phyloP scores from a whole-genome alignment of 2,797 vertebrate genomes.

The Aplochiton taeniatus region DNA sequence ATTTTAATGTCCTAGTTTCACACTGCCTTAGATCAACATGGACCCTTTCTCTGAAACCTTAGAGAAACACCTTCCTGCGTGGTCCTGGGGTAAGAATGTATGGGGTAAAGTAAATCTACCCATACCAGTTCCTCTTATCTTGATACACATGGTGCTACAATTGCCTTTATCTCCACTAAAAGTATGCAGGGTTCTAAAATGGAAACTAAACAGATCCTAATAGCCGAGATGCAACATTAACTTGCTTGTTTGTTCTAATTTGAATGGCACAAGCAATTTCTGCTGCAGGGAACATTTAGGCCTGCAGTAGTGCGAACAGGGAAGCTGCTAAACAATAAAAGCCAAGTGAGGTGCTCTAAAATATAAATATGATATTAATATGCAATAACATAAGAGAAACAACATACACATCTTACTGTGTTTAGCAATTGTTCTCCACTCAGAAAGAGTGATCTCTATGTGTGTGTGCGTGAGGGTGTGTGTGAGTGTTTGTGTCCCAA shows the following conservation, averaged over 20 bases:
- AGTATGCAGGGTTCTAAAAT: no score
- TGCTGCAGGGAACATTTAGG: constrained; percentile 23
- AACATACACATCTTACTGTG: not conserved
- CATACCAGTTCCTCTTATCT: no score
- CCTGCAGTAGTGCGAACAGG: constrained; percentile 8
- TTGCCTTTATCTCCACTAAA: no score
- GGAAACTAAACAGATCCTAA: no score
- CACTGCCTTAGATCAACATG: no score
- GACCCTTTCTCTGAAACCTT: no score
- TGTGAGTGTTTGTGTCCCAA: no score
- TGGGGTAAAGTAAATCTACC: no score
- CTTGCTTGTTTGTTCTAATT: constrained; percentile 2
- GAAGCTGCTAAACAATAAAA: not conserved
- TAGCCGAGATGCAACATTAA: no score
- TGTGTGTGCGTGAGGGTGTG: not conserved
- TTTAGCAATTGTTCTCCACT: not conserved
- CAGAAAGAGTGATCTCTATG: not conserved
- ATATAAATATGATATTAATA: constrained; percentile 18
- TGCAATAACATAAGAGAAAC: not conserved
- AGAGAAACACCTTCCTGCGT: not conserved
- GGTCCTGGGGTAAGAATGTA: not conserved
- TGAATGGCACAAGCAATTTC: not conserved
- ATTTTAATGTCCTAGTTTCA: not conserved
- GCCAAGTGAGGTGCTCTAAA: not conserved
- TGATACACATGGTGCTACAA: no score